These are phyloP conservation scores for Tipula confusa DNA, from an alignment of 2,888 invertebrate genomes.

Conservation along the genomic window DNA sequence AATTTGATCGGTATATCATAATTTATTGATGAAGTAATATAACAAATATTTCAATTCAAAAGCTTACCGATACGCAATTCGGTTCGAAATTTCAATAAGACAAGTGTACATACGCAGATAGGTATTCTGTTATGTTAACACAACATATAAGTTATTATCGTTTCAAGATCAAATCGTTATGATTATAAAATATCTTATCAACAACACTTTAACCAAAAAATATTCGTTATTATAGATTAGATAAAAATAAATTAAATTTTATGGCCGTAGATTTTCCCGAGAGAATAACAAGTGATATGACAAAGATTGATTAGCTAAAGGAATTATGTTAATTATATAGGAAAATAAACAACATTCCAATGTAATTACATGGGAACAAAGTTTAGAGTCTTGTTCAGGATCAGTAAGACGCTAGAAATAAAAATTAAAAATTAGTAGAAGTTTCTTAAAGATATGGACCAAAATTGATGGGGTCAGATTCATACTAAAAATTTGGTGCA, in stretches of 20 bases:
- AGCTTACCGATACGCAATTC: neutral
- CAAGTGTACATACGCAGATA: neutral
- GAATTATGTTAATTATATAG: neutral
- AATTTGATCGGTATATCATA: no score
- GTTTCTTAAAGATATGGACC: no score
- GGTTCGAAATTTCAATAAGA: neutral
- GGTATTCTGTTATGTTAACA: neutral
- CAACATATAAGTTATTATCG: neutral
- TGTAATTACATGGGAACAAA: no score
- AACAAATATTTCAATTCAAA: no score
- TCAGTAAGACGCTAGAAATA: no score
- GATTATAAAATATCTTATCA: neutral
- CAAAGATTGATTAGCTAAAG: neutral
- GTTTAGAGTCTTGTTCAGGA: no score
- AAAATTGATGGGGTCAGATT: no score
- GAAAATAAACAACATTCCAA: no score
- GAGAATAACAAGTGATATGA: neutral
- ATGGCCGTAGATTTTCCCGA: neutral
- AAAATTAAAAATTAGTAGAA: no score
- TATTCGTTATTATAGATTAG: no score
- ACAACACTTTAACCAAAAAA: neutral
- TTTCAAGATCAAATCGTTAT: neutral
- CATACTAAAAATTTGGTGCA: no score
- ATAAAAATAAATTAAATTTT: neutral
- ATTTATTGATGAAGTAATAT: no score